Evolutionary conservation across 2,113 vertebrate genomes (phyloP), one percentile per base, ranked within the genome.

Genomic region (Tupaia tana): DNA sequence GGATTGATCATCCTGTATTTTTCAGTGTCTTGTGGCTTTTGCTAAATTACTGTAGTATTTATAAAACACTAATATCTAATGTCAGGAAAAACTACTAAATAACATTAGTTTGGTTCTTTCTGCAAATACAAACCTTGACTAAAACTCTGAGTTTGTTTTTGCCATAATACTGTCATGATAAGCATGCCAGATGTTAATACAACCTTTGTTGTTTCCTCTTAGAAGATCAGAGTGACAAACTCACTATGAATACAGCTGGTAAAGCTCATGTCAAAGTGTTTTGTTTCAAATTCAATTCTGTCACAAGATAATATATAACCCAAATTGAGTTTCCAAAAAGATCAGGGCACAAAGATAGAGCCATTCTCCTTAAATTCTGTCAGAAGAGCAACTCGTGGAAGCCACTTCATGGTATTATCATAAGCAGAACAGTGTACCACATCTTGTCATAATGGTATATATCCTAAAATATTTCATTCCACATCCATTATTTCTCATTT

Each of bases 81-180:
- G 81, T 86, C 79, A 88, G 64, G 69, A 86, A 86, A 93, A 54
- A 19, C 6, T 73, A 25, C 73, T 84, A 85, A 90, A 80, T 13
- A 43, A 20, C 27, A 31, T 91, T 22, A 16, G 9, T 77, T 90
- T 7, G 9, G 10, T 69, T 88, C 18, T 91, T 90, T 73, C 52
- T 74, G 19, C 19, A 92, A 86, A 56, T 13, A 70, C 18, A 78
- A 73, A 78, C 79, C 70, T 63, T 95, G 64, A 86, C 31, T 61
- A 34, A 73, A 86, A 29, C 59, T 87, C 25, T 64, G 19, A 11
- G 6, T 84, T 77, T 71, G 25, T 74, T 67, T 81, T 85, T 14
- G 4, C 31, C 25, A 20, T 43, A n/a, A 43, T 22, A 54, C 56
- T 73, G 9, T 7, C 24, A 7, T 22, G 43, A 63, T 34, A 91